Percentiles rank a stretch among this genome's conserved stretches.
phyloP scores from a whole-genome alignment of 2,888 invertebrate genomes.

The Cephus rjabovi region DNA sequence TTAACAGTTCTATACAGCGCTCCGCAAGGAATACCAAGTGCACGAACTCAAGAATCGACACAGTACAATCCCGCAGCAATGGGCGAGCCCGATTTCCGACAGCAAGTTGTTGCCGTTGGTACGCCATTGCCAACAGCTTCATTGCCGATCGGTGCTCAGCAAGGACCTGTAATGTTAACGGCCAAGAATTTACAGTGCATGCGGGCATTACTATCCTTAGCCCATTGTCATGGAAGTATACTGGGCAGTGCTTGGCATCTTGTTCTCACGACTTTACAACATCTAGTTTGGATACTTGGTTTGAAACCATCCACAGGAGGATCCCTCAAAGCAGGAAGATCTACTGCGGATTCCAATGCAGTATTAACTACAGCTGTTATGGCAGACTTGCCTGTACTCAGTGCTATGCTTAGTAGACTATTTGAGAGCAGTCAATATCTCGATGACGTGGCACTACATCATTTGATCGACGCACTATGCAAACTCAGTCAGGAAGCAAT shows the following conservation, averaged over 20 bases:
- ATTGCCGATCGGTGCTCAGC: conserved; percentile 83
- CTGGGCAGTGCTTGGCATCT: conserved; percentile 96
- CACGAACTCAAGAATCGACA: conserved; percentile 52
- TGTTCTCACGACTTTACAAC: conserved; percentile 93
- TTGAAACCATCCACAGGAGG: conserved; percentile 95
- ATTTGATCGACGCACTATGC: conserved; percentile 95
- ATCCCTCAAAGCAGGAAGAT: conserved; percentile 86
- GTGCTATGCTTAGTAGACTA: conserved; percentile 90
- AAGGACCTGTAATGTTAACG: conserved; percentile 95
- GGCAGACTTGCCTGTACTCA: conserved; percentile 92
- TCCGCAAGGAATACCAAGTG: conserved; percentile 69
- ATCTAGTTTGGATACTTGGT: conserved; percentile 94
- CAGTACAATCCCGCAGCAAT: conserved; percentile 62
- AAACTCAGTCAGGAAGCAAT: conserved; percentile 96
- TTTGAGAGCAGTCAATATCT: conserved; percentile 95
- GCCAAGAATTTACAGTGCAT: conserved; percentile 98
- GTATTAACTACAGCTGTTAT: conserved; percentile 96
- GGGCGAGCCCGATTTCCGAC: conserved; percentile 83
- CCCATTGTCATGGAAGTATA: conserved; percentile 92
- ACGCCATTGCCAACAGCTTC: conserved; percentile 91
- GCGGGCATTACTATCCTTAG: conserved; percentile 88
- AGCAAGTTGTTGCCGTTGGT: conserved; percentile 97
- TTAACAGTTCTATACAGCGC: conserved; percentile 83
- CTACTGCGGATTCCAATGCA: conserved; percentile 83
- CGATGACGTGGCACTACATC: conserved; percentile 94